phyloP scores from a whole-genome alignment of 2,797 vertebrate genomes.

The Sarcoramphus papa region DNA sequence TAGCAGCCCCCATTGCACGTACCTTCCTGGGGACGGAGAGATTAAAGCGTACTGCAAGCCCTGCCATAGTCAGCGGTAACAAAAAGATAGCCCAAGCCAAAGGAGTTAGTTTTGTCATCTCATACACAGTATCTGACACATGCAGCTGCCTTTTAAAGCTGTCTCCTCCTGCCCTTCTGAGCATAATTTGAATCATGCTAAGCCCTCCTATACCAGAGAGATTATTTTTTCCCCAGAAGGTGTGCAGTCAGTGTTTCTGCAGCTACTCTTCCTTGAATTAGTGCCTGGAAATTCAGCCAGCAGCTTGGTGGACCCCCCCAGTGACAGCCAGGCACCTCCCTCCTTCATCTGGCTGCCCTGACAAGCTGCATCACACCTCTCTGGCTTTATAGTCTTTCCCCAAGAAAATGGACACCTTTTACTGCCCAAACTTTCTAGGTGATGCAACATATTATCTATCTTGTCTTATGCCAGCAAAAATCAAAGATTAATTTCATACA shows the following conservation, averaged over 20 bases:
- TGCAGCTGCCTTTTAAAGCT: background rate
- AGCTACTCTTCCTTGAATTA: background rate
- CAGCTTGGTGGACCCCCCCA: background rate
- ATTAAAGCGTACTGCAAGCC: background rate
- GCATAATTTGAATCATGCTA: background rate
- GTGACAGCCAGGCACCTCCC: background rate
- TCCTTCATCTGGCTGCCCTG: background rate
- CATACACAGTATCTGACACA: background rate
- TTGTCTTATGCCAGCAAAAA: background rate
- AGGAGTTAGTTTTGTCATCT: background rate
- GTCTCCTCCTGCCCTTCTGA: background rate
- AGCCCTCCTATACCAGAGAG: background rate
- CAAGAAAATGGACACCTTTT: background rate
- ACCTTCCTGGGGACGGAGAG: background rate
- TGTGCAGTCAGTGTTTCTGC: background rate
- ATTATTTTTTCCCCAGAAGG: background rate
- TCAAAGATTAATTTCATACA: background rate
- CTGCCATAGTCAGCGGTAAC: background rate
- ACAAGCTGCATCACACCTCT: background rate
- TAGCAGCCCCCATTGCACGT: conserved; percentile 68
- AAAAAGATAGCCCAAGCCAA: background rate
- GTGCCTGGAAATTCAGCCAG: background rate
- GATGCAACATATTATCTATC: background rate
- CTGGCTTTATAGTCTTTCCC: background rate
- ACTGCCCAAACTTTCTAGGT: background rate